Evolutionary conservation across 1,140 invertebrate species (phyloP), one percentile per base, ranked within the genome.

Genomic region (Procambarus clarkii): DNA sequence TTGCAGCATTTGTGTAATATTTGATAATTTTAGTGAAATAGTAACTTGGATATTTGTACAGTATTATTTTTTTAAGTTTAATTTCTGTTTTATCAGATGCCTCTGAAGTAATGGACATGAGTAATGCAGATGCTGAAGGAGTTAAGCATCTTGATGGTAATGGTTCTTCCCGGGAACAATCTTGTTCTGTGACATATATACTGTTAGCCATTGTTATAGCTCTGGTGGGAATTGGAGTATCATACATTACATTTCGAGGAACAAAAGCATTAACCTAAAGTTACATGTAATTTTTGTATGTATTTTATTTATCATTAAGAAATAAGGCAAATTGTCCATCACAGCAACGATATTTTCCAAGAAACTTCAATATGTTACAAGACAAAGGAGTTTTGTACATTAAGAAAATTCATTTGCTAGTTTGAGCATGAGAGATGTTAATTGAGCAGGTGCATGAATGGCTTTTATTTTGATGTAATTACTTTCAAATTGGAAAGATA

Each of bases 111-210:
- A 81, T 81, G 76, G 77, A 77, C 54, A 48, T 9, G 21, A 50
- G 24, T 45, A 50, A 79, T 24, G 54, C 45, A 24, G 78, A 58
- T 71, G 86, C 58, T 4, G 77, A 45, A n/a, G 77, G 58, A 24
- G 58, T 3, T 45, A 46, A 45, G 46, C 54, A 79, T 7, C 54
- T 80, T 2, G 86, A 46, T 11, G 11, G 21, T n/a, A 34, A 78
- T n/a, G 76, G 77, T 18, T 44, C 34, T 13, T 46, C 34, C 58
- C 58, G 58, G 21, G 46, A 58, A 15, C 18, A 44, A 2, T 44
- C 86, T 8, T 88, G 86, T 60, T 77, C 86, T 45, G 15, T 80
- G 15, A 54, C 77, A 64, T 80, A 88, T n/a, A 60, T 88, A 34
- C 58, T 88, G 18, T 48, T 88, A 48, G 78, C 74, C 0, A 24